Evolutionary conservation across 2,113 vertebrate genomes (phyloP).

Genomic region (Phyllostomus discolor): DNA sequence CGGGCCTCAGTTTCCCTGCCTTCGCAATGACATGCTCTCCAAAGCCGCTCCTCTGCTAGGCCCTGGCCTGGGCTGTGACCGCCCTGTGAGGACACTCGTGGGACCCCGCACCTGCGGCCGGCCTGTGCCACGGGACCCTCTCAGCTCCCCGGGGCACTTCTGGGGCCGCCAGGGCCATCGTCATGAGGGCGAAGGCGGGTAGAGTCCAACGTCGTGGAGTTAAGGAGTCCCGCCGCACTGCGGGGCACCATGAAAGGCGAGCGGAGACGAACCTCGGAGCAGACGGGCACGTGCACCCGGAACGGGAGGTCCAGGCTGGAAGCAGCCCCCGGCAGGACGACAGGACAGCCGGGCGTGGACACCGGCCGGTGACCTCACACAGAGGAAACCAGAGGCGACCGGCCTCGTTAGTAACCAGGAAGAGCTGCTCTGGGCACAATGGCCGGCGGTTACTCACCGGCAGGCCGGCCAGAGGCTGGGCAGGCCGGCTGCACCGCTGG

Average conservation of each 20-base stretch:
- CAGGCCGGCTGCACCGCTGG: neutral
- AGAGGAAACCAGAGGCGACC: neutral
- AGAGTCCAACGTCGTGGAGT: neutral
- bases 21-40: neutral
- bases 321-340: neutral
- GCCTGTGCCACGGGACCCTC: neutral
- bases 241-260: neutral
- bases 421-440: accelerated
- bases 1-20: neutral
- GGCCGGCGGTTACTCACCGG: neutral
- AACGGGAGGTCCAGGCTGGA: neutral
- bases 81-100: accelerated
- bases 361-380: neutral
- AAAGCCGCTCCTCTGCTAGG: neutral
- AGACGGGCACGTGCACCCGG: neutral
- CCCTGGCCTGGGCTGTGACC: neutral
- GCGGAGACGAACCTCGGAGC: neutral
- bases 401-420: neutral
- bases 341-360: neutral
- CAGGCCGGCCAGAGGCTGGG: neutral
- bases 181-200: neutral
- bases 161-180: neutral
- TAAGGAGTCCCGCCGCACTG: neutral
- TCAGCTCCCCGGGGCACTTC: neutral
- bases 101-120: accelerated